Conservation (phyloP, 2,113 vertebrate genomes). For the Bubalus kerabau region DNA sequence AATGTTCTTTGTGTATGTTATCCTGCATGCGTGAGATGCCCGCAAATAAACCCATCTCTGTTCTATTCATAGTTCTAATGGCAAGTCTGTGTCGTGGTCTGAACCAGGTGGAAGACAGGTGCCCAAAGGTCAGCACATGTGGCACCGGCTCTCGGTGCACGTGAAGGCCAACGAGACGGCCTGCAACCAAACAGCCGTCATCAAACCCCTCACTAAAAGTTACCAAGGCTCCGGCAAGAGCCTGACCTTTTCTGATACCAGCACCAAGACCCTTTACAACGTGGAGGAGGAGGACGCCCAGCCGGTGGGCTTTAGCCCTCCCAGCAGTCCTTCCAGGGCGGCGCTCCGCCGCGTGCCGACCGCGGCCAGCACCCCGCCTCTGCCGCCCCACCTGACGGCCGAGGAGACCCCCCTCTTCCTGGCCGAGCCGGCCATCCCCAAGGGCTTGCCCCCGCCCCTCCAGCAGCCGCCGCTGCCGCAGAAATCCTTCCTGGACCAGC, state of each 20-base stretch:
- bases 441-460: conserved; percentile 72
- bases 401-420: conserved; percentile 82
- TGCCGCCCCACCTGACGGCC: conserved; percentile 60
- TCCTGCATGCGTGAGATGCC: background rate
- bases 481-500: conserved; percentile 80
- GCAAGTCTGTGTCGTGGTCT: conserved; percentile 99
- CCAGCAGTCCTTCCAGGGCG: conserved; percentile 82
- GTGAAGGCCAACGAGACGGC: conserved; percentile 96
- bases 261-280: conserved; percentile 90
- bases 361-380: conserved; percentile 62
- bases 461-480: conserved; percentile 71
- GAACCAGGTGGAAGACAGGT: conserved; percentile 98
- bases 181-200: conserved; percentile 98
- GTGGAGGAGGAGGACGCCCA: conserved; percentile 84
- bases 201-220: conserved; percentile 99
- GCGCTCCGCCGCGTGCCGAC: conserved; percentile 78
- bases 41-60: conserved; percentile 88
- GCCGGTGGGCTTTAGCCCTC: conserved; percentile 81
- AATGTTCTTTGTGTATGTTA: background rate
- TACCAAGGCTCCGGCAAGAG: conserved; percentile 89
- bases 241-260: conserved; percentile 87
- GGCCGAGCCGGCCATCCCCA: conserved; percentile 76
- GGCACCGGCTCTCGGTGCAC: conserved; percentile 99
- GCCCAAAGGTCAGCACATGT: conserved; percentile 94
- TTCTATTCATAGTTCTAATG: conserved; percentile 99